These are phyloP conservation scores for Chionis minor DNA, from an alignment of 2,113 vertebrate genomes.

Conservation along the genomic window DNA sequence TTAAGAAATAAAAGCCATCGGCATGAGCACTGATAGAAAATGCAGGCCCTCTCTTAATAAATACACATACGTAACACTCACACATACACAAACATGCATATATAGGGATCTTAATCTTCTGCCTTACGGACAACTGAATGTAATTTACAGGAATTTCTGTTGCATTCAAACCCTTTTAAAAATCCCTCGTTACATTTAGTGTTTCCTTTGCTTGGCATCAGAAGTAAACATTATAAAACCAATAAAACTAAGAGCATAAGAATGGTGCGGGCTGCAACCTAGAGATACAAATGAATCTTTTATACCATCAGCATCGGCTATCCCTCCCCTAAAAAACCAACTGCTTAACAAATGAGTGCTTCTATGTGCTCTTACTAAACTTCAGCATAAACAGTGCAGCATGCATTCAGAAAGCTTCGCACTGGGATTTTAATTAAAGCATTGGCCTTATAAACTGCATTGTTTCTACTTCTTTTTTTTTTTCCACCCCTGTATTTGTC, in stretches of 20 bases:
- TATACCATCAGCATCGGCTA: neutral
- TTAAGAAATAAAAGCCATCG: neutral
- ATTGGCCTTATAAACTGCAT: neutral
- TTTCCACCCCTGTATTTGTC: neutral
- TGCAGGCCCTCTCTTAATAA: neutral
- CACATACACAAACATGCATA: neutral
- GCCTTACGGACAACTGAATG: neutral
- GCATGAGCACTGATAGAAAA: neutral
- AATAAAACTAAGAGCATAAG: neutral
- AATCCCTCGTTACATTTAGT: neutral
- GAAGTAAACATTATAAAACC: neutral
- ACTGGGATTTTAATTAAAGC: slow-evolving; percentile 25
- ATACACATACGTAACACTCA: neutral
- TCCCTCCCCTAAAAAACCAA: neutral
- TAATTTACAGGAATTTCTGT: neutral
- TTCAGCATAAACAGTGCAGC: neutral
- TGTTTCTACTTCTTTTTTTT: neutral
- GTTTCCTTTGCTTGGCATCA: neutral
- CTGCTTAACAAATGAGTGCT: neutral
- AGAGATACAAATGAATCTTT: neutral
- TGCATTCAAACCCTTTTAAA: neutral
- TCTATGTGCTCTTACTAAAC: neutral
- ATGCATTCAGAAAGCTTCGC: neutral
- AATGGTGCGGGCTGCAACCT: neutral
- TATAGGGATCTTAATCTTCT: neutral